These are phyloP conservation scores for Agrotis puta DNA, from an alignment of 2,888 invertebrate species.

Conservation along the genomic window DNA sequence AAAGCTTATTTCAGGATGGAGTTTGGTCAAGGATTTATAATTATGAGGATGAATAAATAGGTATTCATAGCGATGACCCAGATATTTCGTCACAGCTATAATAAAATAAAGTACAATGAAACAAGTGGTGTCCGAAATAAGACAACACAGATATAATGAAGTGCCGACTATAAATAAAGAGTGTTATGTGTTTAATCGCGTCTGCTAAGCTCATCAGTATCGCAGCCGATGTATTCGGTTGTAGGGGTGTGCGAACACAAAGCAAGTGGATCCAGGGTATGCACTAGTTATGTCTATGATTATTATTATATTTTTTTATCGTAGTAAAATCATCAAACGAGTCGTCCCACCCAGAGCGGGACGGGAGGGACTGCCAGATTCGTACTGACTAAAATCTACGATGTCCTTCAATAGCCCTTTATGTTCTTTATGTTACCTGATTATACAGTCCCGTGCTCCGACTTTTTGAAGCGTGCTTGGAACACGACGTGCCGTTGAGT, in stretches of 20 bases:
- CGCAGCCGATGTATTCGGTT: conserved; percentile 65
- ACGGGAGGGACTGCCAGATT: too few relatives aligned
- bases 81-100: conserved; percentile 51
- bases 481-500: too few relatives aligned
- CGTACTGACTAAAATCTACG: too few relatives aligned
- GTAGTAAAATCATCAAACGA: too few relatives aligned
- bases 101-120: conserved; percentile 31
- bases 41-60: background rate
- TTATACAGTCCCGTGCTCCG: too few relatives aligned
- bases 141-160: conserved; percentile 77
- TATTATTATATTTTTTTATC: too few relatives aligned
- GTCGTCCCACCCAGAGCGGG: too few relatives aligned
- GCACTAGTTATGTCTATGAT: background rate
- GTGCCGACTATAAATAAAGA: conserved; percentile 79
- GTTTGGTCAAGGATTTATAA: too few relatives aligned
- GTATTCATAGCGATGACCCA: conserved; percentile 46
- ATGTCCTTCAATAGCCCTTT: too few relatives aligned
- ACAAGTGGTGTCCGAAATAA: conserved; percentile 70
- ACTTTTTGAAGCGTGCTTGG: too few relatives aligned
- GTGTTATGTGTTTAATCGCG: conserved; percentile 75
- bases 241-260: conserved; percentile 63
- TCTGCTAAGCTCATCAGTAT: conserved; percentile 78
- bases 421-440: too few relatives aligned
- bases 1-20: too few relatives aligned
- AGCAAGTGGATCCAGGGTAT: background rate